These are phyloP conservation scores for Hyperopisus bebe DNA, from an alignment of 2,113 vertebrate genomes.

Conservation along the genomic window DNA sequence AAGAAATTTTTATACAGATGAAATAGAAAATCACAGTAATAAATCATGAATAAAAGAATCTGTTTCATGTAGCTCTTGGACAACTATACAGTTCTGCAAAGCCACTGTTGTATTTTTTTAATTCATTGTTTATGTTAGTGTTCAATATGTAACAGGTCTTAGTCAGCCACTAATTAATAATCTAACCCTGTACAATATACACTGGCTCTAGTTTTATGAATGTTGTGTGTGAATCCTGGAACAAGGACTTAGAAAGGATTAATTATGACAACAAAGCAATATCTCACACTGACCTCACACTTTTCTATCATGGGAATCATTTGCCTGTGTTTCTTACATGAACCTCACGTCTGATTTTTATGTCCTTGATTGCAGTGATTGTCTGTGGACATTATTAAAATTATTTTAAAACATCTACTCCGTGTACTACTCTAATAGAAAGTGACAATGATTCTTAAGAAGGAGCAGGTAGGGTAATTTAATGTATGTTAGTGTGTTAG, in stretches of 20 bases:
- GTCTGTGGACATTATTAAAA: not conserved
- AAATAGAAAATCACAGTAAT: not conserved
- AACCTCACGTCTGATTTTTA: not conserved
- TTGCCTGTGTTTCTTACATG: not conserved
- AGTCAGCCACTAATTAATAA: not conserved
- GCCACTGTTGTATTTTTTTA: not conserved
- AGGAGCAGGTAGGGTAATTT: not conserved
- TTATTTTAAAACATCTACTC: not conserved
- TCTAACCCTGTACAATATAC: not conserved
- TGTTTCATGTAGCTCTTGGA: not conserved
- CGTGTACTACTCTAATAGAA: not conserved
- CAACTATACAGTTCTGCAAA: not conserved
- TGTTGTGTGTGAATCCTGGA: not conserved
- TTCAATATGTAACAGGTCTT: not conserved
- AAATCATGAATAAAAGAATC: not conserved
- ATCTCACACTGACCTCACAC: not conserved
- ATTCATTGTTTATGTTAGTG: not conserved
- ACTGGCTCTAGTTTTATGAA: not conserved
- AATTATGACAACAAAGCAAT: not conserved
- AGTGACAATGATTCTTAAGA: not conserved
- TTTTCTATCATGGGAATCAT: not conserved
- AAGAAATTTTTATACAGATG: not conserved
- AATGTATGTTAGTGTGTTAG: not conserved
- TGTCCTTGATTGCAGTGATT: not conserved
- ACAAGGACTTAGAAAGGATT: not conserved